Base-by-base conservation (phyloP, 2,888 invertebrate genomes). In the Caenorhabditis imperialis region DNA sequence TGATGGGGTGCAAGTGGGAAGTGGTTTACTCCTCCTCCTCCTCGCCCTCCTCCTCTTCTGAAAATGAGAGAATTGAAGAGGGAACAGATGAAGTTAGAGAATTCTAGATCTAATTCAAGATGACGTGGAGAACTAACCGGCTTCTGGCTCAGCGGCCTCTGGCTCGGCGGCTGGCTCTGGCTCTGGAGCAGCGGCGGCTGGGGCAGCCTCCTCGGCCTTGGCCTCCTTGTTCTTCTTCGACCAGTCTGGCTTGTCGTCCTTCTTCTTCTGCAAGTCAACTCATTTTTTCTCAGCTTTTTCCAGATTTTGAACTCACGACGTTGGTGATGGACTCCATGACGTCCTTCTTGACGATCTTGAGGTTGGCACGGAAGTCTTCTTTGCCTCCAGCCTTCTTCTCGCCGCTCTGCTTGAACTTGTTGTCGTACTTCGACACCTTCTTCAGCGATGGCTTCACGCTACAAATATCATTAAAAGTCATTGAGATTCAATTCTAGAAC, bases 391-490 rank as follows among this genome's bases (percentile, higher is more conserved):
- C 70, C 44, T 73, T 69, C 50, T 25, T 45, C 30, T 65, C 77
- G 14, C 35, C 77, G 44, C 55, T 61, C 57, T 80, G 73, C 82
- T 86, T 86, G 84, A 86, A 86, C 60, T 97, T 96, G 93, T 97
- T 96, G 91, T 96, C 96, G 91, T 96, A 96, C 92, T 99, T 99
- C 91, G 98, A 97, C 86, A 99, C 97, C 92, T 99, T 99, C 92
- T 98, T 98, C 91, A 99, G 76, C 38, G 85, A 72, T 16, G 86
- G 86, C 77, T 86, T 86, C 30, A 87, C 86, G 75, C 86, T 86
- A 62, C 69, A 83, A 79, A 20, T 42, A 6, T 10, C 23, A 33
- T 7, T 12, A 22, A n/a, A 1, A 23, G 16, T 7, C 18, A 4
- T 44, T 8, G 8, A 42, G 16, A 55, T 0, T 3, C 16, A 23